These are phyloP conservation scores for Pangasius macronema DNA, from an alignment of 2,797 vertebrate species.

Conservation along the genomic window DNA sequence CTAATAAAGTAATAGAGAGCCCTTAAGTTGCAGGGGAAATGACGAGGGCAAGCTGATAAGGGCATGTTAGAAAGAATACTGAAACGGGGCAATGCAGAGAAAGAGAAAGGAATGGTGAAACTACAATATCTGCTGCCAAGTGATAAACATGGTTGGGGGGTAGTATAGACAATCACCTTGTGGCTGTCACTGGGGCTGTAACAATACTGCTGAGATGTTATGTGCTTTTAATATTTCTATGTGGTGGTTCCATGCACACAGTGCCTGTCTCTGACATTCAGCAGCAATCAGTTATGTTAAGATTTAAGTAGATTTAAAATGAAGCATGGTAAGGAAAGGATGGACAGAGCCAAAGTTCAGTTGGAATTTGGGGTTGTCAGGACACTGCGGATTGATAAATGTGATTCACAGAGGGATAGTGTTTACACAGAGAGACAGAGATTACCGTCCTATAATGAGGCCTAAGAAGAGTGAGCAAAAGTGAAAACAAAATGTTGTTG, in stretches of 20 bases:
- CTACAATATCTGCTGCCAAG: background rate
- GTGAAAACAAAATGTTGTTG: background rate
- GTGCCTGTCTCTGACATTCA: slow-evolving; percentile 9
- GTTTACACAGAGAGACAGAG: slow-evolving; percentile 23
- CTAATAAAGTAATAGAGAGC: background rate
- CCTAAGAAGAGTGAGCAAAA: background rate
- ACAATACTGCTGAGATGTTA: background rate
- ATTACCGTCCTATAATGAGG: background rate
- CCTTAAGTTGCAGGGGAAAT: background rate
- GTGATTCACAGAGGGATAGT: background rate
- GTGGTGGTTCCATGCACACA: background rate
- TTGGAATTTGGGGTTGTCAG: slow-evolving; percentile 10
- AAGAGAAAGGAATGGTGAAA: background rate
- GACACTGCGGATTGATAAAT: slow-evolving; percentile 16
- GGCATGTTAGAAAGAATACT: background rate
- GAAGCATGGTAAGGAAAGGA: background rate
- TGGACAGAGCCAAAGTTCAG: background rate
- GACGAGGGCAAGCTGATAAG: background rate
- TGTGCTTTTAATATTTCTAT: background rate
- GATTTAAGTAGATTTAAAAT: slow-evolving; percentile 57
- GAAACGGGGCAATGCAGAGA: background rate
- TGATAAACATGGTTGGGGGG: background rate
- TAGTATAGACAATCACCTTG: background rate
- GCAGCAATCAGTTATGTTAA: slow-evolving; percentile 35
- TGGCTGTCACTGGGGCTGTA: background rate